phyloP scores from a whole-genome alignment of 2,888 invertebrate species.

The Caradrina clavipalpis region DNA sequence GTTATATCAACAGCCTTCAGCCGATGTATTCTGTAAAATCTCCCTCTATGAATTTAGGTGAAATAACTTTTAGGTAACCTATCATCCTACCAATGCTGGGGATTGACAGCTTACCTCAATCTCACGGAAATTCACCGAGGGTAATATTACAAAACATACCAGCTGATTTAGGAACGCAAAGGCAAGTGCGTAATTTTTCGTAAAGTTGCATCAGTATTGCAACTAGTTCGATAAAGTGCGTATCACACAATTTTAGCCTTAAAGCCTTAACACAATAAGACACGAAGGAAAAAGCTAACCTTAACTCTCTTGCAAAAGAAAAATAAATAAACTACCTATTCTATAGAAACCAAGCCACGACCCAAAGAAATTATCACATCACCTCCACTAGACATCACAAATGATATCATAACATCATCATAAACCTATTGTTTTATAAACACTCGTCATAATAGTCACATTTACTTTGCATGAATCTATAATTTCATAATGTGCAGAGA shows the following conservation, averaged over 20 bases:
- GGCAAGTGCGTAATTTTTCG: neutral
- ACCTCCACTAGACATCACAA: neutral
- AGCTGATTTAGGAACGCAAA: neutral
- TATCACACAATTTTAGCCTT: neutral
- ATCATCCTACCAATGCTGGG: too few relatives aligned
- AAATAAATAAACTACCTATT: neutral
- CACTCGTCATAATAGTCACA: slow-evolving; percentile 3
- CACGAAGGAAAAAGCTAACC: neutral
- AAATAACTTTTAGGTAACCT: too few relatives aligned
- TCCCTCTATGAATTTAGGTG: too few relatives aligned
- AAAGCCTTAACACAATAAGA: neutral
- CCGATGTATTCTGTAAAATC: too few relatives aligned
- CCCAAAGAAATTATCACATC: slow-evolving; percentile 6
- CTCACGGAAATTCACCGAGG: neutral
- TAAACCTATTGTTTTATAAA: slow-evolving; percentile 28
- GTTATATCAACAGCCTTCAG: too few relatives aligned
- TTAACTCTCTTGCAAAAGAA: neutral
- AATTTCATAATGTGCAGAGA: slow-evolving; percentile 24
- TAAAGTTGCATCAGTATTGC: neutral
- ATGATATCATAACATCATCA: neutral
- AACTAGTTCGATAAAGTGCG: neutral
- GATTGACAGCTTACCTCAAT: too few relatives aligned
- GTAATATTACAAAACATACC: neutral
- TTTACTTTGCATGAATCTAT: slow-evolving; percentile 23
- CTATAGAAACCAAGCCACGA: neutral